Evolutionary conservation across 2,113 vertebrate genomes (phyloP).

Genomic region (Herpailurus yagouaroundi): DNA sequence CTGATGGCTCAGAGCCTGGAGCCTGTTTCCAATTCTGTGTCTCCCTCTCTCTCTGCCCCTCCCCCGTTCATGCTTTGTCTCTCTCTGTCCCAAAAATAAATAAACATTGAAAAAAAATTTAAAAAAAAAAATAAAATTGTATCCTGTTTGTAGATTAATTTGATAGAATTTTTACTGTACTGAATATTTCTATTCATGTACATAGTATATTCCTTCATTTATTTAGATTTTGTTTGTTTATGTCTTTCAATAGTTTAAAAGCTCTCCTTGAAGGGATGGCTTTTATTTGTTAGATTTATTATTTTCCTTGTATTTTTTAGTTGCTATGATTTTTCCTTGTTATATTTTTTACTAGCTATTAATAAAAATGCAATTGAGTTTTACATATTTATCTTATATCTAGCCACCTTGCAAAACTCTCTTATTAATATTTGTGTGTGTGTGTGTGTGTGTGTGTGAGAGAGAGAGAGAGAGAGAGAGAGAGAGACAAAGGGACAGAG

Average conservation of each 20-base stretch:
- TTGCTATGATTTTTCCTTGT: neutral
- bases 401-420: neutral
- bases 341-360: neutral
- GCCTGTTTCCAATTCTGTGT: too few species aligned
- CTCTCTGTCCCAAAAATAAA: too few species aligned
- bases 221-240: neutral
- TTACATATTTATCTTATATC: neutral
- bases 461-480: too few species aligned
- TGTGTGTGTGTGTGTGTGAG: too few species aligned
- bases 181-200: neutral
- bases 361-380: neutral
- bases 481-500: too few species aligned
- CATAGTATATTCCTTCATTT: neutral
- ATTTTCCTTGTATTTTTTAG: neutral
- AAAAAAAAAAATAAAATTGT: too few species aligned
- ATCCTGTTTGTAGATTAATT: neutral
- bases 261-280: neutral
- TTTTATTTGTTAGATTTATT: neutral
- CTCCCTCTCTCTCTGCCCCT: too few species aligned
- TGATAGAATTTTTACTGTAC: neutral
- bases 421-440: neutral
- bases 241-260: neutral
- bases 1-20: too few species aligned
- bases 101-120: too few species aligned
- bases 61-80: too few species aligned